Evolutionary conservation across 1,140 invertebrate genomes (phyloP), one percentile per base, ranked within the genome.

Genomic region (Neotoxoptera formosana): DNA sequence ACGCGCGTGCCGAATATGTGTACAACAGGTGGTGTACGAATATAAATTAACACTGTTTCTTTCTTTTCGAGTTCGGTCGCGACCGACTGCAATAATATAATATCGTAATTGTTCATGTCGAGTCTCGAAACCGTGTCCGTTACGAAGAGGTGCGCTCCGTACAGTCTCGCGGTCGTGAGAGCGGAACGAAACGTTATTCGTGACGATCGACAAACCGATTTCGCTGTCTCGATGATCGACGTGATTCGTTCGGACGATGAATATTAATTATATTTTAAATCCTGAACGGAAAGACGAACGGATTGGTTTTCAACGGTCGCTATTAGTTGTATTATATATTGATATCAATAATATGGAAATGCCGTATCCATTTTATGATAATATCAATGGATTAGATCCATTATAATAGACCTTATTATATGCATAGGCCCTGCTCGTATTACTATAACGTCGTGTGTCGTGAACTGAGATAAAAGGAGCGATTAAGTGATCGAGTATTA

Each of bases 171-270:
- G n/a, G 11, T 14, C 60, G 60, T 76, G 60, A 4, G 60, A 30
- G n/a, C n/a, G 60, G 60, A 76, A 76, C 60, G 60, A 76, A 76
- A n/a, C n/a, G 60, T 76, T 67, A 67, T 67, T 67, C 11, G n/a
- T 76, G 60, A 34, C 60, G n/a, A 76, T 76, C n/a, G n/a, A 67
- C 60, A 76, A 76, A 76, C 60, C n/a, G 60, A 76, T 76, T 76
- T n/a, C n/a, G 60, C n/a, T n/a, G n/a, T 17, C 14, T 17, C 14
- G 60, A 76, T 17, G 60, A 76, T 76, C n/a, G 17, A 76, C 14
- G n/a, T 76, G 30, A 76, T n/a, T 76, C 30, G 6, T 76, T 76
- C 30, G 14, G 17, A n/a, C 60, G 60, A n/a, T 67, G 30, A 76
- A 34, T 76, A n/a, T 20, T n/a, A n/a, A n/a, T 20, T 53, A 21